Evolutionary conservation across 2,113 vertebrate genomes (phyloP), one percentile per base, ranked within the genome.

Genomic region (Otolemur garnettii): DNA sequence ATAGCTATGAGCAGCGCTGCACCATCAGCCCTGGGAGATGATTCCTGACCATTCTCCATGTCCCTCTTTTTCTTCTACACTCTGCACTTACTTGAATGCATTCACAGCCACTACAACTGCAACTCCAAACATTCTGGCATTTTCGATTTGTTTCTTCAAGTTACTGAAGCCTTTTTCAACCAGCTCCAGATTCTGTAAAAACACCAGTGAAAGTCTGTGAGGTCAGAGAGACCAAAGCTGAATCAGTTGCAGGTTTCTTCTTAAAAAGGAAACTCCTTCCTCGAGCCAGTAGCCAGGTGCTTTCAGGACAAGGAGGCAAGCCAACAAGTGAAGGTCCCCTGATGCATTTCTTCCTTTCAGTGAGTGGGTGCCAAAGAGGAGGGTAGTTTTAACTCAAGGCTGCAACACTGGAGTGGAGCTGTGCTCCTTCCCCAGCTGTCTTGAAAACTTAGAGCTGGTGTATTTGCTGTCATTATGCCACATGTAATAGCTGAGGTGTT

Each of bases 21-120:
- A 14, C 13, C 9, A 4, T 14, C 2, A 28, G 42, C 69, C 35
- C 28, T 59, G 38, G 69, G 57, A 59, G 60, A 14, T 2, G 35
- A 9, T 33, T 82, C 21, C 92, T 59, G 75, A 28, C 93, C 14
- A 9, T 59, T 87, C 77, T 5, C 62, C 59, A 19, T 18, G 24
- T 12, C 26, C n/a, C 14, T 17, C 53, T 26, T 24, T n/a, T 35
- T 33, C 64, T 59, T 11, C 9, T 8, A 38, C 18, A 30, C 15
- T 75, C 60, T 35, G 60, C 45, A 97, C 99, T 99, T 98, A 99
- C 99, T 99, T 99, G 98, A 99, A 99, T 92, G 97, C 99, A 74
- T 99, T 99, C 79, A 99, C 99, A 5, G 99, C 99, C 78, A 99
- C 99, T 0, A 99, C 99, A 60, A 99, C 99, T 0, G 99, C 99